Base-by-base conservation (phyloP, 2,113 vertebrate species). In the Marmota monax region DNA sequence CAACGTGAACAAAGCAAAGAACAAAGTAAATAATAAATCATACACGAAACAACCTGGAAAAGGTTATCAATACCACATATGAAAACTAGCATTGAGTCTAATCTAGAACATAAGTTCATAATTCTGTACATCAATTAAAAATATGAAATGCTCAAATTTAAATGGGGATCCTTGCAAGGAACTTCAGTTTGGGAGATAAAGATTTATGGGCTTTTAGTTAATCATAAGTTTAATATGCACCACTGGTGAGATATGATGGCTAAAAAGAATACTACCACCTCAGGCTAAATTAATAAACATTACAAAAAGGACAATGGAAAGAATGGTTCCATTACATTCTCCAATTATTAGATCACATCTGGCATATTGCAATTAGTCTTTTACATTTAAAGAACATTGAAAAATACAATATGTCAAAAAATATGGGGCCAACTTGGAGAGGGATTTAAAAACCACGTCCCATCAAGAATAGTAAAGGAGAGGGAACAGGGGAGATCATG, bases 241-340 rank as follows among this genome's bases (percentile, higher is more conserved):
- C 22, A 61, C 82, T 72, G 51, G 70, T 76, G 18, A 92, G 70
- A 76, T 88, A 74, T 16, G 14, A 37, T 37, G 65, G 77, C 67
- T 90, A 29, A 82, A 84, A 90, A 69, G 29, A 53, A 82, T 56
- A 32, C 13, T 7, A 80, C 23, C 45, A 83, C 88, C 82, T 96
- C 70, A 91, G 51, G 73, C 63, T 95, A 94, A 92, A 88, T 92
- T 88, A 95, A 85, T 37, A 69, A 27, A 63, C 56, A 65, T 56
- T 84, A 39, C 84, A 37, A 96, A 72, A 90, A 93, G 51, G 51
- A 92, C 51, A 82, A 65, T 67, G n/a, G 18, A 61, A 93, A 87
- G 32, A 63, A 88, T 37, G n/a, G 51, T 90, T 14, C 42, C n/a
- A 82, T 34, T 90, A 63, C 37, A 78, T 84, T 77, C 29, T 93